Base-by-base conservation (phyloP, 1,140 invertebrate species). In the Oryctes rhinoceros region DNA sequence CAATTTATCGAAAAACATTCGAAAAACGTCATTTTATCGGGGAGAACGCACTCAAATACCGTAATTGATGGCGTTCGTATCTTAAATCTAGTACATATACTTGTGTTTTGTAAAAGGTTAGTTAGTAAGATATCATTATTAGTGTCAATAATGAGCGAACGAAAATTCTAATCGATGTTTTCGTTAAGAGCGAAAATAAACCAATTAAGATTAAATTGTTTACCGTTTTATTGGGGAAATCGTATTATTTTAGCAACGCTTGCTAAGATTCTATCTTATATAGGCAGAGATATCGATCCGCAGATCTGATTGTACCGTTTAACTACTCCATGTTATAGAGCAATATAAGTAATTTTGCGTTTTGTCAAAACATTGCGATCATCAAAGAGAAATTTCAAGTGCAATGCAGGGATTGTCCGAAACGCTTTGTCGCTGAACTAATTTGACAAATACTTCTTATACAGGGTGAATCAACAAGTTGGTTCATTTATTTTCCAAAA, bases 201-300 rank as follows among this genome's bases (percentile, higher is more conserved):
- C 20, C 65, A 71, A 71, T 71, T 71, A 35, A 71, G 65, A 71
- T 71, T 71, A 71, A 71, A 71, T 71, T 71, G 20, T 71, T 71
- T 71, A 59, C 53, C 53, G 18, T 59, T 59, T 59, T 59, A 59
- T 59, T 59, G 53, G 53, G n/a, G 53, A 59, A 30, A 59, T 59
- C 9, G 15, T 59, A 59, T 59, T 59, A 59, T 59, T 59, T 59
- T 59, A 59, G 18, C 53, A 59, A 59, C n/a, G 18, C 18, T 59
- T 44, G 39, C 39, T 59, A 59, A 59, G 53, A 59, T 59, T 59
- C 5, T 44, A 44, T 44, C 39, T 44, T 44, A 10, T 10, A 10
- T 44, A 18, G 3, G 53, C n/a, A 18, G 53, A 59, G 53, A 59
- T 59, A 59, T 59, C 18, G 53, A 59, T 59, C 53, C 15, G 15